Conservation (phyloP, 1,140 invertebrate species). For the Lysiphlebus fabarum region DNA sequence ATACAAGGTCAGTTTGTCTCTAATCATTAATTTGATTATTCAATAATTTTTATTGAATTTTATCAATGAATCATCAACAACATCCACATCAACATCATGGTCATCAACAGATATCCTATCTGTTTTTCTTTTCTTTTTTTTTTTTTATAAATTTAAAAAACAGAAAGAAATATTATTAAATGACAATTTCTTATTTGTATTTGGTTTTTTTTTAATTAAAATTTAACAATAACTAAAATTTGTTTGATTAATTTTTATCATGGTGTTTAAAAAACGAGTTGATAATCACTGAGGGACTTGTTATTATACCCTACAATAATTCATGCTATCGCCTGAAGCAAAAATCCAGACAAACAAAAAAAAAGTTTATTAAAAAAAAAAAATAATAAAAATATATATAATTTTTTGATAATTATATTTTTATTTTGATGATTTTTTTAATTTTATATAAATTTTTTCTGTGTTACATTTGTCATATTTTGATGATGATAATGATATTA, state of each 20-base stretch:
- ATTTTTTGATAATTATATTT: background rate
- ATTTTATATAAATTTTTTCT: background rate
- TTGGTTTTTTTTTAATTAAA: too few relatives aligned
- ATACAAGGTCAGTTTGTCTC: conserved; percentile 33
- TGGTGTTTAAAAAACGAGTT: background rate
- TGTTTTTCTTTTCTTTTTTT: too few relatives aligned
- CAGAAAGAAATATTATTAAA: background rate
- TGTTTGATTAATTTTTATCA: background rate
- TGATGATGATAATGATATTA: too few relatives aligned
- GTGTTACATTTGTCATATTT: background rate
- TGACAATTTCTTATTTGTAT: background rate
- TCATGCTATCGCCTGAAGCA: background rate
- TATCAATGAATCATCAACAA: too few relatives aligned
- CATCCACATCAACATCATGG: too few relatives aligned
- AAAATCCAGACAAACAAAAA: background rate
- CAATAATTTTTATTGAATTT: background rate
- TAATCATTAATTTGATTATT: conserved; percentile 6
- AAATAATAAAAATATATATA: conserved; percentile 8
- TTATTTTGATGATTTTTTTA: background rate
- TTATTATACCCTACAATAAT: background rate
- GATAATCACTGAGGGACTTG: conserved; percentile 2
- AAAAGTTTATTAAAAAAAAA: conserved; percentile 5
- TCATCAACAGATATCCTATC: too few relatives aligned
- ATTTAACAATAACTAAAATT: too few relatives aligned
- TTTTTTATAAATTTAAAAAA: too few relatives aligned